Evolutionary conservation across 1,140 invertebrate species (phyloP), one percentile per base, ranked within the genome.

Genomic region (Habropoda laboriosa): DNA sequence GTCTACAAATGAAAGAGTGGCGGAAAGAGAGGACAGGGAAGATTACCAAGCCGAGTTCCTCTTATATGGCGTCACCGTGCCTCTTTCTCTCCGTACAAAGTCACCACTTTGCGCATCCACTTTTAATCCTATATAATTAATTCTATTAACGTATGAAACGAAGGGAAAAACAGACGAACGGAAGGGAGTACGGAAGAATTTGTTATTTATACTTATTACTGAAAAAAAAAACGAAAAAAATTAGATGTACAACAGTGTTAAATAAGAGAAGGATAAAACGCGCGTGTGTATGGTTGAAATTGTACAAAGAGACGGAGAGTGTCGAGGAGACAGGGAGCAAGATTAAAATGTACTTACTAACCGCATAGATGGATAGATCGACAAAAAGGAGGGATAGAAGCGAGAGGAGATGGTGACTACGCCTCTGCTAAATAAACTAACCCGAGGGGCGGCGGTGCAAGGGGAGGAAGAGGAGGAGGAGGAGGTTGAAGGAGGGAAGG

Each of bases 341-440:
- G 70, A 79, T 79, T 73, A 72, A 79, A 73, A 79, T 72, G 57
- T 73, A 61, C 35, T 63, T 40, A 13, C 68, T 45, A 73, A 63
- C 70, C 68, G 80, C 63, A 85, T 71, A 77, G 75, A 77, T 77
- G 30, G 60, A 64, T 57, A 70, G 74, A 85, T 87, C 73, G 75
- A 72, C 68, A 79, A 77, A 81, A 79, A 81, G 71, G 47, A 73
- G 72, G 73, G 75, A 79, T 78, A 72, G 79, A 84, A 32, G 66
- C 71, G 40, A 35, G 3, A 61, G 80, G 73, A 51, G 85, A 77
- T 79, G 87, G 89, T 80, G 86, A 86, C 88, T 92, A 92, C 90
- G 91, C 89, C 90, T 91, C 87, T 91, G 91, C 87, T 92, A 92
- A 93, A 93, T 92, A 93, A 93, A 93, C 91, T 88, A 82, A 89